Conservation (phyloP, 1,140 invertebrate species). For the Drosophila seguyi region DNA sequence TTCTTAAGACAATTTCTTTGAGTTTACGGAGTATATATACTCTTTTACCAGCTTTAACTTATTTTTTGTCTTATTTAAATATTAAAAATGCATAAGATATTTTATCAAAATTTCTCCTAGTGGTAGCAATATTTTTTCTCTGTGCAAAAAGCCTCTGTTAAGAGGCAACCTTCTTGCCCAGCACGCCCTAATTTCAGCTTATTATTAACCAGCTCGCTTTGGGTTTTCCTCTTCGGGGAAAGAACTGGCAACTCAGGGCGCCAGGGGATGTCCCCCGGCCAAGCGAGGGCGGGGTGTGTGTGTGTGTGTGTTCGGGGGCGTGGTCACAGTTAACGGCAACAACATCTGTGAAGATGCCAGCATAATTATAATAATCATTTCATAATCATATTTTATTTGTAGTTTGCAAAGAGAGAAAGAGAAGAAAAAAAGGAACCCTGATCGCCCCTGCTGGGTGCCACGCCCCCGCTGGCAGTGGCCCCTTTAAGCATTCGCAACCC, state of each 20-base stretch:
- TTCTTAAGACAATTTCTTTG: too few relatives aligned
- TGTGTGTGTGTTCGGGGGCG: constrained; percentile 44
- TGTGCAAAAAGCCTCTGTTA: background rate
- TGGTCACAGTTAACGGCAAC: constrained; percentile 78
- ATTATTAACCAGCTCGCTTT: constrained; percentile 75
- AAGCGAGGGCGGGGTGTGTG: background rate
- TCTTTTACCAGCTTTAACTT: too few relatives aligned
- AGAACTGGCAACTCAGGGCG: background rate
- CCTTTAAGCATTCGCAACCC: constrained; percentile 30
- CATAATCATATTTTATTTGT: constrained; percentile 83
- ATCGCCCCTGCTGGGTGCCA: constrained; percentile 20
- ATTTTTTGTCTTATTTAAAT: background rate
- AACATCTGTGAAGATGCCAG: constrained; percentile 83
- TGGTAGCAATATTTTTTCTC: background rate
- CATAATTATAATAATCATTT: constrained; percentile 85
- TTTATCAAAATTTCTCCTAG: background rate
- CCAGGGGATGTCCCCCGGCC: constrained; percentile 3
- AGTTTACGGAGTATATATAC: too few relatives aligned
- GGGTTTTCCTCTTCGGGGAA: constrained; percentile 16
- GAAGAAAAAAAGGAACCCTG: background rate
- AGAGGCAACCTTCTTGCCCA: constrained; percentile 15
- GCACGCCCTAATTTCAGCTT: constrained; percentile 77
- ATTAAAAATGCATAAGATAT: background rate
- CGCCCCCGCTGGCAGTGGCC: constrained; percentile 24
- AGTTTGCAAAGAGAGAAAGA: constrained; percentile 40